Percentiles rank a stretch among this genome's conserved stretches.
phyloP scores from a whole-genome alignment of 1,140 invertebrate species.

The Pollicipes pollicipes region DNA sequence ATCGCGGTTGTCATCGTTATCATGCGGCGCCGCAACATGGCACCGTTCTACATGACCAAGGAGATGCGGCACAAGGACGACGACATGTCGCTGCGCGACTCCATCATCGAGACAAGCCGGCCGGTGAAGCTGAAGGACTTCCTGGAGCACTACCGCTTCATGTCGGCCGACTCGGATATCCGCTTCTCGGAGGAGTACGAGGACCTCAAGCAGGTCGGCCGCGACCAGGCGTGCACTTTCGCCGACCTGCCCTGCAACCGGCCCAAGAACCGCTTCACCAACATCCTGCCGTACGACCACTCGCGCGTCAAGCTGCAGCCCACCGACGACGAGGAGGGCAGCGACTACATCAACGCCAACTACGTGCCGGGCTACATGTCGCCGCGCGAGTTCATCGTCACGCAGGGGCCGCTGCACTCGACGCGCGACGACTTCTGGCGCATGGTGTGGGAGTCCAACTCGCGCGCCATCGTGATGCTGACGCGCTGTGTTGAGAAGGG shows the following conservation, averaged over 20 bases:
- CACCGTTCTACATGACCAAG: conserved; percentile 26
- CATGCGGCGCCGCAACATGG: conserved; percentile 26
- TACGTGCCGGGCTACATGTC: conserved; percentile 89
- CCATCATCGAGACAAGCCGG: conserved; percentile 62
- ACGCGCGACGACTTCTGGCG: conserved; percentile 96
- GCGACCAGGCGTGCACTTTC: conserved; percentile 67
- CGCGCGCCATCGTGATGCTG: conserved; percentile 93
- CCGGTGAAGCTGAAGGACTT: conserved; percentile 80
- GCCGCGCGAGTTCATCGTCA: conserved; percentile 86
- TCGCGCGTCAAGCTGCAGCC: conserved; percentile 85
- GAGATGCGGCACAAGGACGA: conserved; percentile 41
- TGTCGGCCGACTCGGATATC: conserved; percentile 96
- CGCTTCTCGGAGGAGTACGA: conserved; percentile 97
- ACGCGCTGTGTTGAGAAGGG: conserved; percentile 81
- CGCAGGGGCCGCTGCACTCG: conserved; percentile 86
- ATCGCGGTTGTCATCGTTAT: conserved; percentile 20
- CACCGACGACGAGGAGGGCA: conserved; percentile 89
- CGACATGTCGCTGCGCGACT: conserved; percentile 53
- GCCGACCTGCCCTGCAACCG: conserved; percentile 89
- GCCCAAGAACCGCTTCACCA: conserved; percentile 96
- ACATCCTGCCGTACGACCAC: conserved; percentile 95
- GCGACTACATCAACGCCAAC: conserved; percentile 93
- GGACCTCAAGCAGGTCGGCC: conserved; percentile 81
- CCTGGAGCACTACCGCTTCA: conserved; percentile 76
- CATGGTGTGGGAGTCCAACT: conserved; percentile 94